Conservation (phyloP, 2,797 vertebrate species). For the Mastacembelus armatus region DNA sequence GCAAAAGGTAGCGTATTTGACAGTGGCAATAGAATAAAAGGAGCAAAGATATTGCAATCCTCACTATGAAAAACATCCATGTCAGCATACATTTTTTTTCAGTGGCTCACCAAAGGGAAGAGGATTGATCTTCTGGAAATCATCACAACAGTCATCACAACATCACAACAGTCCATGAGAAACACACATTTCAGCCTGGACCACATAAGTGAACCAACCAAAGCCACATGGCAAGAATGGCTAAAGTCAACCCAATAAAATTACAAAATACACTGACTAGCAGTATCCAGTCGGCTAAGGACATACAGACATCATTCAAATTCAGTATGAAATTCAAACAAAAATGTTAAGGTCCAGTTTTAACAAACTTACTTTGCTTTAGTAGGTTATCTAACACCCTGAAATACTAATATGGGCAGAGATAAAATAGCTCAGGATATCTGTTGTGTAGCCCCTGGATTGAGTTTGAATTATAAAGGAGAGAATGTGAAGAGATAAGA, state of each 20-base stretch:
- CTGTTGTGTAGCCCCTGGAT: constrained; percentile 21
- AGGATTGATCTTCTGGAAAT: no score
- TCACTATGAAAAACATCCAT: no score
- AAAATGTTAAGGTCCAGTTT: background rate
- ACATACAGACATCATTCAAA: constrained; percentile 1
- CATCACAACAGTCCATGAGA: background rate
- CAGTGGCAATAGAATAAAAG: no score
- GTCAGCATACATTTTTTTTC: no score
- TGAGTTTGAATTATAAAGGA: constrained; percentile 31
- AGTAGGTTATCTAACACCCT: constrained; percentile 1
- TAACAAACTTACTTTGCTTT: background rate
- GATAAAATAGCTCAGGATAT: constrained; percentile 10
- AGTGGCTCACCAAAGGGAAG: no score
- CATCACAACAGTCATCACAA: no score
- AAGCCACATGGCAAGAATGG: background rate
- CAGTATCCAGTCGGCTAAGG: background rate
- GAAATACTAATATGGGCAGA: constrained; percentile 8
- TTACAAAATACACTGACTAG: background rate
- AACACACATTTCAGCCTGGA: background rate
- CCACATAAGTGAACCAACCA: background rate
- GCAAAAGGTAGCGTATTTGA: no score
- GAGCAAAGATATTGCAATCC: no score
- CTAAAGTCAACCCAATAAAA: background rate
- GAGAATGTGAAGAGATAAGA: constrained; percentile 51
- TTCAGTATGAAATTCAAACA: background rate